Percentiles rank a stretch among this genome's conserved stretches.
phyloP scores from a whole-genome alignment of 2,888 invertebrate genomes.

The Drosophila picticornis region DNA sequence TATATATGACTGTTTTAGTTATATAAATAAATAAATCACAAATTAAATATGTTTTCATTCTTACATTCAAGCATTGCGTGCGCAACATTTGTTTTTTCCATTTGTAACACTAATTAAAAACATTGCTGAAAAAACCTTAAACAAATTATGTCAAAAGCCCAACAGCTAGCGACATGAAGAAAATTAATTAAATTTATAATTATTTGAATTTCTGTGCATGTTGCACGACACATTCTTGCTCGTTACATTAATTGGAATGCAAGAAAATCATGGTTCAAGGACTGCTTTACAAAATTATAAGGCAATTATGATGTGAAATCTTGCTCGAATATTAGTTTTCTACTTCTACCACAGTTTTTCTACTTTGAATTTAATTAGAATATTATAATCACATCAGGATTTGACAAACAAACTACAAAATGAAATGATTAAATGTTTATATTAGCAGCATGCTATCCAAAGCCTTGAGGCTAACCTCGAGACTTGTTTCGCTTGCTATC shows the following conservation, averaged over 20 bases:
- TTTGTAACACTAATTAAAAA: neutral
- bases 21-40: neutral
- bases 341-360: too few species aligned
- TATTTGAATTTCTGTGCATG: neutral
- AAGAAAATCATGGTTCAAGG: neutral
- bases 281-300: neutral
- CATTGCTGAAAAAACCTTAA: neutral
- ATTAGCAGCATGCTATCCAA: neutral
- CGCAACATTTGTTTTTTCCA: neutral
- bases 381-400: slow-evolving; percentile 12
- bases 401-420: neutral
- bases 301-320: neutral
- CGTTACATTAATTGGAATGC: neutral
- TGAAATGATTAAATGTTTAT: neutral
- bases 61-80: neutral
- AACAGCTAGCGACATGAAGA: neutral
- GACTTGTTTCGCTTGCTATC: slow-evolving; percentile 1
- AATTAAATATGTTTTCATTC: neutral
- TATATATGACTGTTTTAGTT: too few species aligned
- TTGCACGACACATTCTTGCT: neutral
- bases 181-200: neutral
- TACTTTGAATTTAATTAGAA: neutral
- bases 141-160: neutral
- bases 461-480: slow-evolving; percentile 32
- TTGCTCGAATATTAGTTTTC: neutral